phyloP scores from a whole-genome alignment of 2,888 invertebrate species.

The Geotrupes spiniger region DNA sequence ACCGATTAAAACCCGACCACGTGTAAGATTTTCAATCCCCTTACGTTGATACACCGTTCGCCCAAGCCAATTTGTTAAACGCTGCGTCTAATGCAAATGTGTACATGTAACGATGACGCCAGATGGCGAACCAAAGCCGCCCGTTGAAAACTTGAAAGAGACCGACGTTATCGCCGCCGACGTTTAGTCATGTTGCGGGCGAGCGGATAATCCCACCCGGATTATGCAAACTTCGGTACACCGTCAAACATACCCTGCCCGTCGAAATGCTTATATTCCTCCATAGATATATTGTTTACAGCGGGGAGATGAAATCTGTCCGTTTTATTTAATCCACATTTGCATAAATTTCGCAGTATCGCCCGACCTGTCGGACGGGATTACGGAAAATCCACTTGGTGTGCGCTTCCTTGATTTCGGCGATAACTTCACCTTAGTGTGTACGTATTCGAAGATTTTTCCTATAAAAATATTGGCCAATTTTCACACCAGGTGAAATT shows the following conservation, averaged over 20 bases:
- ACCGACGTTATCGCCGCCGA: constrained; percentile 32
- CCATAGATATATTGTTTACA: constrained; percentile 37
- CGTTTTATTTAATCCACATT: constrained; percentile 41
- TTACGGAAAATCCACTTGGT: background rate
- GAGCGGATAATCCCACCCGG: constrained; percentile 34
- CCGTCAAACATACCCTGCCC: constrained; percentile 22
- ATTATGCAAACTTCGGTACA: constrained; percentile 38
- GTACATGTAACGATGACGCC: too few species aligned
- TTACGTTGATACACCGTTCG: too few species aligned
- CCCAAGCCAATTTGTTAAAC: too few species aligned
- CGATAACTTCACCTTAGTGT: too few species aligned
- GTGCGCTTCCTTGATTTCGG: background rate
- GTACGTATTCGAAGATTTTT: too few species aligned
- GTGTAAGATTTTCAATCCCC: too few species aligned
- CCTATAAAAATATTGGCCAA: too few species aligned
- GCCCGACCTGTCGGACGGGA: constrained; percentile 25
- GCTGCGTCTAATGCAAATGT: too few species aligned
- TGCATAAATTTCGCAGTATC: constrained; percentile 43
- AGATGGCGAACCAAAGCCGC: too few species aligned
- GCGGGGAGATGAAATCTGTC: constrained; percentile 22
- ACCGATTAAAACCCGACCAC: too few species aligned
- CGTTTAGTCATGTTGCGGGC: constrained; percentile 34
- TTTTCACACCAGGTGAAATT: too few species aligned
- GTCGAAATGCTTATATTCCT: constrained; percentile 38
- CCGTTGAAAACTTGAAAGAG: constrained; percentile 8